Base-by-base conservation (phyloP, 2,113 vertebrate genomes). In the Atrichornis clamosus region DNA sequence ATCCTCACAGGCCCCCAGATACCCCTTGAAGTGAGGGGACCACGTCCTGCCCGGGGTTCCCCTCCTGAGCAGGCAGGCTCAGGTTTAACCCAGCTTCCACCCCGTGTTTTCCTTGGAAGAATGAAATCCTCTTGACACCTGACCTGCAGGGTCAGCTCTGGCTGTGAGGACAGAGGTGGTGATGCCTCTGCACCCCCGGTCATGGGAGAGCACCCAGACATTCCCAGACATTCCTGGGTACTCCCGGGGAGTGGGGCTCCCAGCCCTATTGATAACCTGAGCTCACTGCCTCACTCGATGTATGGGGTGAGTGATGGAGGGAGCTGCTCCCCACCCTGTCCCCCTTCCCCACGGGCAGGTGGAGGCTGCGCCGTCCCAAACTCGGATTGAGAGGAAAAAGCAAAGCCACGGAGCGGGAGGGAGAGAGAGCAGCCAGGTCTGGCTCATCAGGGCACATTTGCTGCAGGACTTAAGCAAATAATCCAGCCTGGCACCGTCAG, bases 81-180 rank as follows among this genome's bases (percentile, higher is more conserved):
- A 30, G 63, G 3, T 33, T 22, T 56, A 69, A 79, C 33, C 69
- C 72, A 49, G 65, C 46, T 76, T 35, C 41, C 35, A n/a, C 4
- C 26, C n/a, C 6, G 41, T 14, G 17, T 18, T 56, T 60, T 37
- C 84, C 32, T 16, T 12, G 33, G 33, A 0, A n/a, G 58, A 39
- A 33, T 1, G 28, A 27, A 70, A 65, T 1, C 4, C 8, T 30
- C 27, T 4, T 17, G n/a, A 32, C 13, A 37, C 17, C 26, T 6
- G 33, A 30, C 15, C 7, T 4, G 35, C 18, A 19, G 74, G 63
- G 19, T 1, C 33, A 3, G 3, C 86, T 27, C 26, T 7, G 87
- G 44, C 18, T 37, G 37, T 5, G 11, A 30, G 1, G 30, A 33
- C 56, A 16, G 2, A 5, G 2, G 4, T 2, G 4, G 44, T 0